Evolutionary conservation across 2,888 invertebrate genomes (phyloP), one percentile per base, ranked within the genome.

Genomic region (Drosophila atroscutellata): DNA sequence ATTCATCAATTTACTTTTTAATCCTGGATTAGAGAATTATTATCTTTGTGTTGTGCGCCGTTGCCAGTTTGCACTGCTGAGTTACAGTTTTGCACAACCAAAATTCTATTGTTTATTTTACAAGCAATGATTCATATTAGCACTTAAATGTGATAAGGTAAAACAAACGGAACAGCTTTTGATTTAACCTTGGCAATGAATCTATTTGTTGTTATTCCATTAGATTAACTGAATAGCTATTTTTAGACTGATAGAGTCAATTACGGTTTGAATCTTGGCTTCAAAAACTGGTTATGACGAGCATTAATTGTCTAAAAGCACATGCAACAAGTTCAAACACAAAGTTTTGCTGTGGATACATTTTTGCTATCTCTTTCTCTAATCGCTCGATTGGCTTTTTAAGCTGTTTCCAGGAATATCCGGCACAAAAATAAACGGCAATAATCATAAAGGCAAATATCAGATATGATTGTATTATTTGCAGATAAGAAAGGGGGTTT

Each of bases 401-500:
- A 83, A 76, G 65, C 55, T 30, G 51, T 50, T 87, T 87, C 76
- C 50, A 51, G 71, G 86, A 71, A 87, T 85, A 79, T 87, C 72
- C 80, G 82, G 72, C 30, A 54, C 54, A 28, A 37, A 59, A 69
- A 72, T 59, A 61, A 67, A 61, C 15, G 49, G 42, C 57, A 55
- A 75, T 63, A 75, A 62, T 56, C 75, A 50, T 69, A 78, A 69
- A 69, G 52, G 36, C 37, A 50, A 70, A 51, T 64, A 51, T 24
- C 36, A 63, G 65, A 79, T 68, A 77, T 52, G 77, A 62, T 65
- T 75, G 30, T 69, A 39, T 57, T 36, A 50, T 45, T 50, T 59
- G 30, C 52, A 47, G 77, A 80, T 79, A 77, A 75, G 62, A 59
- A 51, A 30, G 64, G 77, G 58, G 59, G 32, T 69, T 75, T 77